Percentiles rank a stretch among this genome's conserved stretches.
Evolutionary conservation across 2,888 invertebrate species (phyloP).

Genomic region (Leucoma salicis): DNA sequence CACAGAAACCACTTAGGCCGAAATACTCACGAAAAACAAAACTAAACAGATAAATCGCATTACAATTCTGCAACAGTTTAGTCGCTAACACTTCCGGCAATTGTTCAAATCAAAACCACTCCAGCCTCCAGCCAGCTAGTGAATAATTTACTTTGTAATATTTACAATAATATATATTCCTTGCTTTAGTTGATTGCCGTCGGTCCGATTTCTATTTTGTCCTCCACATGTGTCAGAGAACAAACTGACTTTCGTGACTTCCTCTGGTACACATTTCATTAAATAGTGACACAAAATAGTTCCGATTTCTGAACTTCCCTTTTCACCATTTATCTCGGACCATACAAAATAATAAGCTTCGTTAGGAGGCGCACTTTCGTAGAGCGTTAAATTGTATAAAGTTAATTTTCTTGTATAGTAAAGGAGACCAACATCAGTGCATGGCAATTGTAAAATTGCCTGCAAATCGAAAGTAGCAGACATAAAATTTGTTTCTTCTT

Average conservation of each 20-base stretch:
- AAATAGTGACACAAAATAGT: background rate
- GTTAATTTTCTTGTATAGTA: background rate
- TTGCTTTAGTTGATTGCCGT: too few relatives aligned
- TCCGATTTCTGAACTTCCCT: background rate
- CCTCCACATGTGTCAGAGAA: background rate
- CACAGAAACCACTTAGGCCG: too few relatives aligned
- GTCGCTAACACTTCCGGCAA: too few relatives aligned
- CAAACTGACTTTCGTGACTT: background rate
- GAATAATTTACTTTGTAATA: too few relatives aligned
- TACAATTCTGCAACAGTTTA: too few relatives aligned
- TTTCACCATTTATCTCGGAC: background rate
- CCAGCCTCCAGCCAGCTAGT: too few relatives aligned
- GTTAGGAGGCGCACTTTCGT: background rate
- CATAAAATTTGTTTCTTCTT: background rate
- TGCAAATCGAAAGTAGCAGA: background rate
- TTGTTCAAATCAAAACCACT: too few relatives aligned
- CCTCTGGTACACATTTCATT: background rate
- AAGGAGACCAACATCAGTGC: background rate
- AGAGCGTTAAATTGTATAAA: background rate
- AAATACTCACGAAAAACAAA: too few relatives aligned
- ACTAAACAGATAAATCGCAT: too few relatives aligned
- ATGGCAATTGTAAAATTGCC: background rate
- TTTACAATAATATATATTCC: too few relatives aligned
- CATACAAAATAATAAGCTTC: background rate
- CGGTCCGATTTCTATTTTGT: too few relatives aligned